Conservation (phyloP, 92 coral and sea anemone genomes). For the Parazoanthus swiftii region DNA sequence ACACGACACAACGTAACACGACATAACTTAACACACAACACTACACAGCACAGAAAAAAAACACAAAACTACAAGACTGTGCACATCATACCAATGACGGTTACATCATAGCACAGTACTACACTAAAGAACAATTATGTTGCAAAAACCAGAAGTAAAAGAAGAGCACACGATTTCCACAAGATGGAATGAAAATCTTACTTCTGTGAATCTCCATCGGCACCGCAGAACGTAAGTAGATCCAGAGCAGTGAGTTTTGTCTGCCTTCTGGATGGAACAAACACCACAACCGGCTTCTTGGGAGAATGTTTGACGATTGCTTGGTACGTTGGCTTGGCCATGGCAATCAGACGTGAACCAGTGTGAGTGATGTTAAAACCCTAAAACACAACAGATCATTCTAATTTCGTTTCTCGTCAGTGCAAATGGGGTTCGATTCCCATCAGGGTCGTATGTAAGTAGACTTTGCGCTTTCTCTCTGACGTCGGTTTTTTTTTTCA, state of each 20-base stretch:
- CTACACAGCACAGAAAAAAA: too few relatives aligned
- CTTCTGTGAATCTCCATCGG: conserved; percentile 96
- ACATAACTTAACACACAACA: neutral
- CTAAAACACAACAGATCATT: conserved; percentile 40
- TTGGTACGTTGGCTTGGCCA: conserved; percentile 96
- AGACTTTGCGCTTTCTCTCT: too few relatives aligned
- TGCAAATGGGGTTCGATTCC: neutral
- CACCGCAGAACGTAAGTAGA: conserved; percentile 89
- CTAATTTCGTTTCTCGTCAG: neutral
- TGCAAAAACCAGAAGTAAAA: too few relatives aligned
- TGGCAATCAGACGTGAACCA: conserved; percentile 94
- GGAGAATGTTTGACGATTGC: conserved; percentile 93
- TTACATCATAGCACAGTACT: neutral
- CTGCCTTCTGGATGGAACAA: conserved; percentile 96
- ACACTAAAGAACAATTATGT: too few relatives aligned
- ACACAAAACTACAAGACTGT: too few relatives aligned
- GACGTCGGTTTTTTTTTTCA: too few relatives aligned
- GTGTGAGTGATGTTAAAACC: conserved; percentile 99
- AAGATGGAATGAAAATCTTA: conserved; percentile 25
- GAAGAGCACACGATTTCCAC: too few relatives aligned
- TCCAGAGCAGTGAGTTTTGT: conserved; percentile 94
- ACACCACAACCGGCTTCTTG: conserved; percentile 92
- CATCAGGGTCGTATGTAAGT: too few relatives aligned
- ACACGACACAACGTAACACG: too few relatives aligned
- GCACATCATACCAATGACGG: too few relatives aligned